Evolutionary conservation across 1,140 invertebrate genomes (phyloP).

Genomic region (Drosophila miranda): DNA sequence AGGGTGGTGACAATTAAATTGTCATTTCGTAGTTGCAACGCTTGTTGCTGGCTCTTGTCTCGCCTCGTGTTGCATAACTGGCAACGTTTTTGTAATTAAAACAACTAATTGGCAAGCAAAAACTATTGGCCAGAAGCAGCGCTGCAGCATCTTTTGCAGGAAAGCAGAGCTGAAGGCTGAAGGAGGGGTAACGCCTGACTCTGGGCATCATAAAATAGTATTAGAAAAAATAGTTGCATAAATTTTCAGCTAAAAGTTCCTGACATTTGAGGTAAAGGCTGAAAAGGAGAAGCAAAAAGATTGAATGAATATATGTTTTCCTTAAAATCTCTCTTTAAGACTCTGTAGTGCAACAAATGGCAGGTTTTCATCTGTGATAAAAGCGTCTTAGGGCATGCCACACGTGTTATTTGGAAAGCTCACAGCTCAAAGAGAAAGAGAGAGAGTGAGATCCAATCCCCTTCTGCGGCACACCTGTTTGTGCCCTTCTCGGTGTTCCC

Average conservation of each 20-base stretch:
- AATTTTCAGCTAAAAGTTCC: conserved; percentile 56
- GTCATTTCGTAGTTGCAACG: conserved; percentile 49
- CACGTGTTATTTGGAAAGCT: too few species aligned
- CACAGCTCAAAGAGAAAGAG: too few species aligned
- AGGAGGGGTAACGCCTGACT: background rate
- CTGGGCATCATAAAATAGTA: conserved; percentile 28
- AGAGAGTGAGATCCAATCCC: too few species aligned
- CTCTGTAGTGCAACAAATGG: too few species aligned
- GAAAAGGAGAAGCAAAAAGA: too few species aligned
- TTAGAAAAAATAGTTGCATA: conserved; percentile 74
- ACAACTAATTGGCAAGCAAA: conserved; percentile 76
- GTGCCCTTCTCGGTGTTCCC: too few species aligned
- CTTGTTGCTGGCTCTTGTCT: conserved; percentile 48
- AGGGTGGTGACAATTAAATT: conserved; percentile 60
- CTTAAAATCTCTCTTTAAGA: too few species aligned
- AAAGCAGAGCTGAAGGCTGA: too few species aligned
- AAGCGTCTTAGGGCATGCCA: too few species aligned
- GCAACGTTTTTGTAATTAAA: conserved; percentile 66
- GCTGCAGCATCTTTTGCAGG: conserved; percentile 40
- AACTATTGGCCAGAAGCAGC: conserved; percentile 60
- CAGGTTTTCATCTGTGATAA: too few species aligned
- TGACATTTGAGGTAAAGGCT: conserved; percentile 1
- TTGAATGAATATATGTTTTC: too few species aligned
- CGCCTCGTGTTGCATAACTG: conserved; percentile 65
- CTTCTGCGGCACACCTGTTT: too few species aligned